A percentile compares a stretch with the other conserved stretches of the same genome.
These are phyloP conservation scores for Peromyscus attwateri DNA, from an alignment of 2,797 vertebrate species.

Conservation along the genomic window DNA sequence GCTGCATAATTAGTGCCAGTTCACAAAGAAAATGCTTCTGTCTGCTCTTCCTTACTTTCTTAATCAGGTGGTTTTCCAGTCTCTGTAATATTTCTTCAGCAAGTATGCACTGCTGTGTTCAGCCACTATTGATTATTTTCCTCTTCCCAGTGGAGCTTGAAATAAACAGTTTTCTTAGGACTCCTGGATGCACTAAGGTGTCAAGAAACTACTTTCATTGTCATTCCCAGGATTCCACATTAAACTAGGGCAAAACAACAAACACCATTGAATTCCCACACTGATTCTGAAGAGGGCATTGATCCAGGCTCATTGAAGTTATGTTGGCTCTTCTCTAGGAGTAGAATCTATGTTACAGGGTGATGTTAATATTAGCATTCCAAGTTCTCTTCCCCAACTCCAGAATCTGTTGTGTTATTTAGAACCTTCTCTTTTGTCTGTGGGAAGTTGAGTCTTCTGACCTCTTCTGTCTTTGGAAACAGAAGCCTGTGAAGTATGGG, in stretches of 20 bases:
- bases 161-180: slow-evolving; percentile 83
- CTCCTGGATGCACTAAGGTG: slow-evolving; percentile 10
- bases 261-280: neutral
- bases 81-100: slow-evolving; percentile 34
- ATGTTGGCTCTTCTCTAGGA: neutral
- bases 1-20: slow-evolving; percentile 37
- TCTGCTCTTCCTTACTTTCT: slow-evolving; percentile 51
- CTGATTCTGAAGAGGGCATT: neutral
- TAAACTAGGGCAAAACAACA: slow-evolving; percentile 2
- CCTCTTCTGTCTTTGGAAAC: neutral
- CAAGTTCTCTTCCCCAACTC: neutral
- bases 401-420: neutral
- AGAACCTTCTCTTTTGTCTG: neutral
- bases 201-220: slow-evolving; percentile 73
- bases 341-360: neutral
- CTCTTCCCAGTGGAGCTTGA: slow-evolving; percentile 81
- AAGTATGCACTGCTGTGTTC: slow-evolving; percentile 49
- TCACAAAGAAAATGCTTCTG: slow-evolving; percentile 43
- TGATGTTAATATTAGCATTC: neutral
- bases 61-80: slow-evolving; percentile 37
- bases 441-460: neutral
- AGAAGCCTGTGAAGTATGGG: neutral
- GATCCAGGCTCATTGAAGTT: neutral
- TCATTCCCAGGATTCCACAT: neutral
- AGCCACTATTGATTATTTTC: slow-evolving; percentile 83